Conservation (phyloP, 2,797 vertebrate species). For the Sandelia bainsii region DNA sequence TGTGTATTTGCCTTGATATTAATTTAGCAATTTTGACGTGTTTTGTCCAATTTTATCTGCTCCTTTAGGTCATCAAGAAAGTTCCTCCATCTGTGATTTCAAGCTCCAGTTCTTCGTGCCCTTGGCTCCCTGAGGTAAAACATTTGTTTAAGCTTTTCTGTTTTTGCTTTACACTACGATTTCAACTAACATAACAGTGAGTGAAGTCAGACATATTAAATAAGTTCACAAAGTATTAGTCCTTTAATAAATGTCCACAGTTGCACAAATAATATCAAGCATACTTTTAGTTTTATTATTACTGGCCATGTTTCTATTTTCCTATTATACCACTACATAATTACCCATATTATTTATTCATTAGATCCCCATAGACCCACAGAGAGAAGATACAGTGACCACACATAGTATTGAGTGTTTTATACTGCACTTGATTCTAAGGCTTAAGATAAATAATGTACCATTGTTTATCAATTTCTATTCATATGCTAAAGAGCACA, state of each 20-base stretch:
- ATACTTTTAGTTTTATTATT: neutral
- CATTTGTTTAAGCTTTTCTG: slow-evolving; percentile 1
- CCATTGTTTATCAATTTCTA: slow-evolving; percentile 27
- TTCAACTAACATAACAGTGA: slow-evolving; percentile 6
- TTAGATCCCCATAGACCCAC: slow-evolving; percentile 11
- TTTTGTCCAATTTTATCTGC: slow-evolving; percentile 70
- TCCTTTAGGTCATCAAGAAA: slow-evolving; percentile 87
- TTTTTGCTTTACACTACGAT: neutral
- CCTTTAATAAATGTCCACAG: neutral
- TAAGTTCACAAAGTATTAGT: neutral
- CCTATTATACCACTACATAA: slow-evolving; percentile 17
- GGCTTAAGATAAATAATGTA: slow-evolving; percentile 42
- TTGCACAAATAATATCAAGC: slow-evolving; percentile 3
- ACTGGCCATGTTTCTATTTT: slow-evolving; percentile 7
- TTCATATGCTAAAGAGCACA: slow-evolving; percentile 50
- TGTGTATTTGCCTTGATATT: slow-evolving; percentile 42
- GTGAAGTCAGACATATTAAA: slow-evolving; percentile 23
- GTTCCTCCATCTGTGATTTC: slow-evolving; percentile 89
- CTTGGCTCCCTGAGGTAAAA: slow-evolving; percentile 82
- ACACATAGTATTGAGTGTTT: slow-evolving; percentile 29
- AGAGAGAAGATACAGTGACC: slow-evolving; percentile 18
- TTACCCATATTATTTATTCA: slow-evolving; percentile 37
- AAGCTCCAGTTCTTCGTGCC: slow-evolving; percentile 66
- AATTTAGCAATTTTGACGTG: slow-evolving; percentile 48
- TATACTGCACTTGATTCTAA: slow-evolving; percentile 23